A percentile compares a stretch with the other conserved stretches of the same genome.
These are phyloP conservation scores for Pseudochromis fuscus DNA, from an alignment of 2,797 vertebrate species.

Conservation along the genomic window DNA sequence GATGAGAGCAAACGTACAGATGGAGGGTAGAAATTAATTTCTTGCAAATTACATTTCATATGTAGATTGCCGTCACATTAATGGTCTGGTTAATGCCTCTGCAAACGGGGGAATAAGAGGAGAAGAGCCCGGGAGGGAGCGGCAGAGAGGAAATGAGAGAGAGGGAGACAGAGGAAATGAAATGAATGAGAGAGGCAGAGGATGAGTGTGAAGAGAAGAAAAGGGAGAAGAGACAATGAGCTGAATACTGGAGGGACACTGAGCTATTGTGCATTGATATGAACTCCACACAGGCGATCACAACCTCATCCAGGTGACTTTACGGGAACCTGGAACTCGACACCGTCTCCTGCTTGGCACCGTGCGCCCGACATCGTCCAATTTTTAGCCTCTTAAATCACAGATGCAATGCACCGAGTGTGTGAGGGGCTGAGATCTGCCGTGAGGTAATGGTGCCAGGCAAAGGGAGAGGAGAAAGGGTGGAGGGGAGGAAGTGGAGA, in stretches of 20 bases:
- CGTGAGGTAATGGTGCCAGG: conserved; percentile 66
- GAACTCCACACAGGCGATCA: conserved; percentile 16
- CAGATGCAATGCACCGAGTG: conserved; percentile 66
- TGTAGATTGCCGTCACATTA: conserved; percentile 84
- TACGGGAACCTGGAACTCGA: conserved; percentile 9
- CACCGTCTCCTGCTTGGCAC: conserved; percentile 31
- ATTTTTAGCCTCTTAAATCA: conserved; percentile 70
- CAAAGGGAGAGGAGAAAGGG: conserved; percentile 34
- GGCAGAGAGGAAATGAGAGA: conserved; percentile 66
- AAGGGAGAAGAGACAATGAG: background rate
- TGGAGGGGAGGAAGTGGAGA: conserved; percentile 20
- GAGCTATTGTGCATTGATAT: conserved; percentile 31
- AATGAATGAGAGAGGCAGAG: conserved; percentile 34
- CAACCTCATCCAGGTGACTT: conserved; percentile 43
- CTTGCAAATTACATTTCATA: conserved; percentile 86
- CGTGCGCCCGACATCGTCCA: conserved; percentile 46
- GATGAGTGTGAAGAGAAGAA: background rate
- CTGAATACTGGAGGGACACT: conserved; percentile 20
- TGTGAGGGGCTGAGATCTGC: conserved; percentile 63
- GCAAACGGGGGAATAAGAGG: conserved; percentile 67
- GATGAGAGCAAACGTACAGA: conserved; percentile 83
- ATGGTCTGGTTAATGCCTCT: conserved; percentile 78
- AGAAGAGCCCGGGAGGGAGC: conserved; percentile 39
- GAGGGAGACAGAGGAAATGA: conserved; percentile 62
- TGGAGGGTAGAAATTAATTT: conserved; percentile 86